phyloP scores from a whole-genome alignment of 2,797 vertebrate genomes.

The Alcedo atthis region DNA sequence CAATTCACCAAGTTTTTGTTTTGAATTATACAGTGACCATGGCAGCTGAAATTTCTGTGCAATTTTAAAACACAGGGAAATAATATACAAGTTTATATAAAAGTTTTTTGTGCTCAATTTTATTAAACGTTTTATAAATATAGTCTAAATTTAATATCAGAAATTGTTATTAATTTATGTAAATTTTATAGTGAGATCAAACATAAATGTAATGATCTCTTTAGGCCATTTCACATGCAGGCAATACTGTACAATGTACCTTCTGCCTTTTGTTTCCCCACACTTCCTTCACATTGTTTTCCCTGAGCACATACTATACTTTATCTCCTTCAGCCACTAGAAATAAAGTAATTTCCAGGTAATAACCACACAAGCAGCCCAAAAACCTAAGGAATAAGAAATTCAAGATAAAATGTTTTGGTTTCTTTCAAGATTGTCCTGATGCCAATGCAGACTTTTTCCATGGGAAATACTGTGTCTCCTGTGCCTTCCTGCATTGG shows the following conservation, averaged over 20 bases:
- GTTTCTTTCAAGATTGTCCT: background rate
- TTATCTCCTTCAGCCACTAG: background rate
- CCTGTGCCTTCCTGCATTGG: background rate
- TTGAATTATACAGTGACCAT: background rate
- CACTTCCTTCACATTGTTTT: background rate
- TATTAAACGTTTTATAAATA: background rate
- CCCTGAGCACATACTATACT: background rate
- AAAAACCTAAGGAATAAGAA: background rate
- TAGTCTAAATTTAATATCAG: background rate
- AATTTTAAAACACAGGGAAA: background rate
- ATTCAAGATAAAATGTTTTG: background rate
- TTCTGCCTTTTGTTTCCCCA: background rate
- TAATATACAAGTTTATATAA: background rate
- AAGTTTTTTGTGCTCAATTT: background rate
- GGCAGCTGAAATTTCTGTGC: background rate
- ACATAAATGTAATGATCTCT: background rate
- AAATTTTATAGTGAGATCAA: background rate
- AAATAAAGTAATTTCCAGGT: background rate
- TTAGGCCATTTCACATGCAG: background rate
- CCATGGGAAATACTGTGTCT: background rate
- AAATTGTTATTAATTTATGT: background rate
- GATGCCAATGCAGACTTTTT: background rate
- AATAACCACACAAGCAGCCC: background rate
- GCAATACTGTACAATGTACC: background rate
- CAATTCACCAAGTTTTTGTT: background rate